Base-by-base conservation (phyloP, 53 echinoderm and acorn worm genomes). In the Holothuria leucospilota region DNA sequence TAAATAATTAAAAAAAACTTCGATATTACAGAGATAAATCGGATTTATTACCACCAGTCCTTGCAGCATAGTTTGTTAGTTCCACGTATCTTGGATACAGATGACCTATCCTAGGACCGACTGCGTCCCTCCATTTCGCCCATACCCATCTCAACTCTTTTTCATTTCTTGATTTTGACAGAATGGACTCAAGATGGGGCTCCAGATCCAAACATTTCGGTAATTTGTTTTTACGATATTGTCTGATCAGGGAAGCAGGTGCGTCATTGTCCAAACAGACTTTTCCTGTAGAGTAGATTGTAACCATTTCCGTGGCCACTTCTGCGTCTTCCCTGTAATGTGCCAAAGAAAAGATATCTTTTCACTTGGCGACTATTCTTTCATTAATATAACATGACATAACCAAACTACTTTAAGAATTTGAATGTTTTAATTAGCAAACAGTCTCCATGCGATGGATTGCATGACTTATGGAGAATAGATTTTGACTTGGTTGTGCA, bases 221-320 rank as follows among this genome's bases (percentile, higher is more conserved):
- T 63, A 66, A 26, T 75, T 89, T 52, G 51, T 65, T 39, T 62
- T 61, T 53, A 39, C 63, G 65, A 26, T 51, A 67, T 41, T 51
- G 65, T 15, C 64, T 62, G 20, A 64, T 14, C 16, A 83, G 23
- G 9, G 65, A 42, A 26, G 42, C 14, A 1, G 84, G 84, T 21
- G 52, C 65, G 7, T 83, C 29, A 27, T 27, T 1, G 39, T 64
- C 40, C 68, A 83, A 73, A 61, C 99, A 99, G 20, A 99, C 94
- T 29, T 88, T 83, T 13, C 89, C 99, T 16, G 85, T 90, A 59
- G 93, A 91, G 82, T 95, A 99, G 29, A 99, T 95, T 23, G 86
- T 89, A 40, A 90, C 84, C 99, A 99, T 99, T 20, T 89, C 77
- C 16, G 72, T 87, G 6, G 84, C 46, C 13, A 82, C 81, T 51